Evolutionary conservation across 1,140 invertebrate genomes (phyloP), one percentile per base, ranked within the genome.

Genomic region (Macrosteles quadrilineatus): DNA sequence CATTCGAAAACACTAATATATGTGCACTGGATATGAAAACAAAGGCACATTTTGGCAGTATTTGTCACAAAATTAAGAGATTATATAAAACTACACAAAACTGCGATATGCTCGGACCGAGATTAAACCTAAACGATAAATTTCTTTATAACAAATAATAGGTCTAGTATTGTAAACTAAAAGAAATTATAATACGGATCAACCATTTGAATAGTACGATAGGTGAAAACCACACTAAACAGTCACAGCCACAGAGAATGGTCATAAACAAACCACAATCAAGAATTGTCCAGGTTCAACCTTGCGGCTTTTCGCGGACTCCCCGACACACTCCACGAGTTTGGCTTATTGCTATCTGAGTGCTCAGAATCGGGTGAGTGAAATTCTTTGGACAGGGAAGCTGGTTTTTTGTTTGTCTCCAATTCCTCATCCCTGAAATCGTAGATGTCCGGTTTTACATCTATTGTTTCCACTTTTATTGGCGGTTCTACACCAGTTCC

Each of bases 31-130:
- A 59, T 59, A 59, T 59, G 55, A 59, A 59, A 50, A 59, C 27
- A 59, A 59, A 59, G 55, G 55, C 55, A 59, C 55, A 30, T 59
- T 59, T 59, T 59, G 55, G 55, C 55, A 59, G 55, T 59, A 59
- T 25, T 27, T 59, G 55, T 59, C 55, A 59, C 47, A 59, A 59
- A 59, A 59, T 59, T 59, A 59, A 59, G 27, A 59, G 32, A 25
- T 59, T 9, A 25, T 27, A 59, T 59, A 59, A 59, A 59, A 59
- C 27, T 30, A 59, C 55, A 59, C 55, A 59, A 27, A 59, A 14
- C n/a, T 53, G 19, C 23, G 21, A 27, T 30, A 59, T 59, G 55
- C 14, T 50, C 47, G 14, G 47, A 21, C n/a, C 21, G n/a, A 9
- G 3, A 19, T 50, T 19, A 50, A 50, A 19, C 21, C 47, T 50